Evolutionary conservation across 2,888 invertebrate genomes (phyloP), one percentile per base, ranked within the genome.

Genomic region (Neria commutata): DNA sequence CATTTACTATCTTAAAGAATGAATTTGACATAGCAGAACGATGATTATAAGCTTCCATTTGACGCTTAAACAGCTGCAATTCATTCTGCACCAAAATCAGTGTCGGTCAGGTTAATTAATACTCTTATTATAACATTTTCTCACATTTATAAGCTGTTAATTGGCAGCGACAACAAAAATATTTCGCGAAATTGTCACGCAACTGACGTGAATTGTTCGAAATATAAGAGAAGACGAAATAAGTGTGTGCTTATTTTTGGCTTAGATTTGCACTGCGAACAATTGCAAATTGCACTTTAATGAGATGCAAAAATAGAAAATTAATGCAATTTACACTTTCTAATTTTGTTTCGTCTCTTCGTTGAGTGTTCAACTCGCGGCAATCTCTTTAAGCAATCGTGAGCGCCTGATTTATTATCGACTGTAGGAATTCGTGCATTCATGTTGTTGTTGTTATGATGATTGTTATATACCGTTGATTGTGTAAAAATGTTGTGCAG

Each of bases 241-340:
- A 14, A 37, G n/a, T 37, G 4, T 14, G 6, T 37, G n/a, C n/a
- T n/a, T 37, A 37, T 14, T 37, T 37, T 14, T 37, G 37, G n/a
- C n/a, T 4, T 37, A 4, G 4, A 14, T 37, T 37, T 4, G 14
- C 37, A 1, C 16, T 25, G 25, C 2, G 11, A 55, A 55, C 47
- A 55, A 48, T 48, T 55, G 55, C 55, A 55, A 55, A 55, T 55
- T 48, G 49, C 49, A 48, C 37, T 48, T 55, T 55, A 55, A 55
- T 55, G 48, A 54, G 55, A 25, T n/a, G 5, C 21, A 5, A 42
- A 42, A 14, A 8, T 14, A 6, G 29, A 6, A 29, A 29, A n/a
- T n/a, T n/a, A n/a, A n/a, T n/a, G n/a, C n/a, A n/a, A n/a, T n/a
- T n/a, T n/a, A n/a, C n/a, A n/a, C n/a, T n/a, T n/a, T n/a, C n/a